Conservation (phyloP, 2,888 invertebrate genomes). For the Nebria salina region DNA sequence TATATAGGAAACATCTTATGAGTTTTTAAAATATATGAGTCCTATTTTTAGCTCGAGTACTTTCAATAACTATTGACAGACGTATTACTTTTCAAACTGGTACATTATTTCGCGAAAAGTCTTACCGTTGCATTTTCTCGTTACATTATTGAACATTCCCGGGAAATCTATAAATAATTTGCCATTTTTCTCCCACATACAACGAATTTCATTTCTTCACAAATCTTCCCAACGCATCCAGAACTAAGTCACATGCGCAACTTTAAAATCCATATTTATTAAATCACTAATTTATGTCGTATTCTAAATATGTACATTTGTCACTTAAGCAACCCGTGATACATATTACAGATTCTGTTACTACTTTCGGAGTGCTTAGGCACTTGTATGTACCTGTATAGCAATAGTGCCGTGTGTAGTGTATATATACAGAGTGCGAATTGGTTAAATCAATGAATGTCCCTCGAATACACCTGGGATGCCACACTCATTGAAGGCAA, state of each 20-base stretch:
- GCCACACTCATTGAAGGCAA: constrained; percentile 41
- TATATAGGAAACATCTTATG: not conserved
- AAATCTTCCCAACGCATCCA: too few relatives aligned
- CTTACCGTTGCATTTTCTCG: not conserved
- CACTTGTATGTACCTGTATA: not conserved
- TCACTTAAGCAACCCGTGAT: too few relatives aligned
- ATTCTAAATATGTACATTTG: too few relatives aligned
- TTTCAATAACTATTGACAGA: constrained; percentile 1
- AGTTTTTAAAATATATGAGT: not conserved
- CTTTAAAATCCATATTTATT: too few relatives aligned
- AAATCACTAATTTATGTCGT: too few relatives aligned
- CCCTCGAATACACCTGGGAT: constrained; percentile 11
- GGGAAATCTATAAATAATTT: not conserved
- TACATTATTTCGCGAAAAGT: not conserved
- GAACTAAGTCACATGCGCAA: too few relatives aligned
- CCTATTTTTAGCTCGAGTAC: not conserved
- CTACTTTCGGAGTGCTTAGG: too few relatives aligned
- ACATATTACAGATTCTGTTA: too few relatives aligned
- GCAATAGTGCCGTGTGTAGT: not conserved
- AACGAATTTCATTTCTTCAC: not conserved
- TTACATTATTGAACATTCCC: not conserved
- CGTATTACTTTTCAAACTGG: not conserved
- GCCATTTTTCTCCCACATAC: not conserved
- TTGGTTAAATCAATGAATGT: constrained; percentile 46
- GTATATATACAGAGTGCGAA: not conserved